A percentile compares a stretch with the other conserved stretches of the same genome.
phyloP scores from a whole-genome alignment of 2,113 vertebrate genomes.

The Gambusia affinis region DNA sequence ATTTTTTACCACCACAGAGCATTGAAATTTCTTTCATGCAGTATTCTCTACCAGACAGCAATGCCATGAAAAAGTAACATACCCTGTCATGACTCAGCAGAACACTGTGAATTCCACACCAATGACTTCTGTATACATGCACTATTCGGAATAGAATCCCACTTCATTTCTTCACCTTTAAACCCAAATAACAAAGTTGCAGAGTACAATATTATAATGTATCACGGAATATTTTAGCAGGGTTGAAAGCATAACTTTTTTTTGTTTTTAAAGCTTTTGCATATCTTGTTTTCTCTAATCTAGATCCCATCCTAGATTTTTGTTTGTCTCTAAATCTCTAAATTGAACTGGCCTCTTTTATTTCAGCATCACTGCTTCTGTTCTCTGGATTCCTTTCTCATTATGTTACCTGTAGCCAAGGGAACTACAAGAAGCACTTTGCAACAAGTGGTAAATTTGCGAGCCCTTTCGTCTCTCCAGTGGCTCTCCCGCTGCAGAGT shows the following conservation, averaged over 20 bases:
- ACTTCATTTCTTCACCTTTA: no score
- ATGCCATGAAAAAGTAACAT: not conserved
- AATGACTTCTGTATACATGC: not conserved
- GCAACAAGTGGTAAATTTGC: slow-evolving; percentile 34
- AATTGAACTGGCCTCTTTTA: not conserved
- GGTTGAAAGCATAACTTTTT: no score
- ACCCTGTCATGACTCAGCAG: no score
- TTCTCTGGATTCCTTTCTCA: slow-evolving; percentile 1
- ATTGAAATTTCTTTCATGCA: not conserved
- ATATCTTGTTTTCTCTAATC: no score
- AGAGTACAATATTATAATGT: no score
- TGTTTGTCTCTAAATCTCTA: slow-evolving; percentile 1
- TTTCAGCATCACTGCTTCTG: slow-evolving; percentile 8
- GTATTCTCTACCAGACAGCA: no score
- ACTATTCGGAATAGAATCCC: no score
- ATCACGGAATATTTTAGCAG: no score
- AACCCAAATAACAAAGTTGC: no score
- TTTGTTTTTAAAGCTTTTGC: no score
- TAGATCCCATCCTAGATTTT: not conserved
- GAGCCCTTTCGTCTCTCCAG: slow-evolving; percentile 25
- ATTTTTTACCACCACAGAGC: not conserved
- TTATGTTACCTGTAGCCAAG: slow-evolving; percentile 19
- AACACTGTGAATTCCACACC: not conserved
- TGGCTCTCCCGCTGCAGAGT: slow-evolving; percentile 26
- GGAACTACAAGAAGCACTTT: slow-evolving; percentile 49